Conservation (phyloP, 2,888 invertebrate genomes). For the Pachymerium ferrugineum region DNA sequence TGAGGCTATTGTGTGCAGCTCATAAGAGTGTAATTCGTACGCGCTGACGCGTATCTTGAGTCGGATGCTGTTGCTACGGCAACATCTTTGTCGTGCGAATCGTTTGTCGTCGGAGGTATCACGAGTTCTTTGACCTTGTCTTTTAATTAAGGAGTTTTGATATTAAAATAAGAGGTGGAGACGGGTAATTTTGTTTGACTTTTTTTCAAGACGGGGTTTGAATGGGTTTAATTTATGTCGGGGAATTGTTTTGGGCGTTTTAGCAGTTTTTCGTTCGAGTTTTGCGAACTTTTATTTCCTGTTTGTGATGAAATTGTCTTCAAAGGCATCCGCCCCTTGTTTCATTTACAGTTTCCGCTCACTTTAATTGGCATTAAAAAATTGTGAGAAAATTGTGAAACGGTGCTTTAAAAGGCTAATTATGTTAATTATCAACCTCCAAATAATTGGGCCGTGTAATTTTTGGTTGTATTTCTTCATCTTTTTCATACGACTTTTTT, state of each 20-base stretch:
- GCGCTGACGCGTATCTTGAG: neutral
- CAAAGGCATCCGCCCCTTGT: neutral
- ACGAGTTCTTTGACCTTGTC: neutral
- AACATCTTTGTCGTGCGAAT: neutral
- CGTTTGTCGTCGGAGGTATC: conserved; percentile 5
- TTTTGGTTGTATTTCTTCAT: neutral
- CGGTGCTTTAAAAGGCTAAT: neutral
- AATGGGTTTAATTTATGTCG: too few species aligned
- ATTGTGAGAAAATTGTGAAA: neutral
- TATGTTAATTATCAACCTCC: neutral
- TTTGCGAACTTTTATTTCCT: conserved; percentile 3
- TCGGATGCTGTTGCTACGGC: neutral
- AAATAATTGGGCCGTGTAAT: neutral
- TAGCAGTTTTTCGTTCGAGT: too few species aligned
- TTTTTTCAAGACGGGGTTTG: neutral
- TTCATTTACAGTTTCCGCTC: neutral
- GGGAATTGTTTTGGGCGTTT: too few species aligned
- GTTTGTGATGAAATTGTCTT: conserved; percentile 3
- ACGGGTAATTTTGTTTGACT: neutral
- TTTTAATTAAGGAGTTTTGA: neutral
- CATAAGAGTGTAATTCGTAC: conserved; percentile 17
- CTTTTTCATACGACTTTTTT: too few species aligned
- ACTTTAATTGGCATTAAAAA: neutral
- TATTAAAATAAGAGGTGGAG: too few species aligned
- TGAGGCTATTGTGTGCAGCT: conserved; percentile 5